Evolutionary conservation across 1,140 invertebrate genomes (phyloP).

Genomic region (Babylonia areolata): DNA sequence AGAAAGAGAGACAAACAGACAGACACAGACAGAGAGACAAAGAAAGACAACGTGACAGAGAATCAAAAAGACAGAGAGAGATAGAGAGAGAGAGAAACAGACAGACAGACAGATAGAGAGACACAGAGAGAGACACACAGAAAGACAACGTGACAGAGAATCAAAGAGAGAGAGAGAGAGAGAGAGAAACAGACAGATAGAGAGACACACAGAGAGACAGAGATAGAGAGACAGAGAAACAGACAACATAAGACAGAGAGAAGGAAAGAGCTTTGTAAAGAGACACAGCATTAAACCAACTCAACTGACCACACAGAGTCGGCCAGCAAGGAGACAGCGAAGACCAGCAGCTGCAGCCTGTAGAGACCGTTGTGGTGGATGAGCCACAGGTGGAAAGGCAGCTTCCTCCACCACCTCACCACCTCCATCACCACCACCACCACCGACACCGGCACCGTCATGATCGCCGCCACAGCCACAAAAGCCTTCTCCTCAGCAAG

Average conservation of each 20-base stretch:
- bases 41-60: no score
- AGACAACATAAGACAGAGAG: background rate
- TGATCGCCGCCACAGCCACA: background rate
- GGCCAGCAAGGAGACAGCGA: conserved; percentile 50
- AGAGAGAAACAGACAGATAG: background rate
- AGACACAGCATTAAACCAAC: background rate
- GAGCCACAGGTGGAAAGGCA: conserved; percentile 22
- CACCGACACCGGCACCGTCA: conserved; percentile 8
- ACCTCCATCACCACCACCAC: background rate
- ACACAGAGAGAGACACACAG: no score
- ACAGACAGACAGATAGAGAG: no score
- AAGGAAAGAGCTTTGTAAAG: background rate
- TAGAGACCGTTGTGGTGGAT: conserved; percentile 55
- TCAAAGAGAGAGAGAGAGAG: background rate
- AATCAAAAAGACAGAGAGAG: no score
- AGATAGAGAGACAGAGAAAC: no score
- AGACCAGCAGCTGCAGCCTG: conserved; percentile 50
- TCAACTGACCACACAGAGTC: conserved; percentile 48
- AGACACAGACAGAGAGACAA: no score
- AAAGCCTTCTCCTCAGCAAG: background rate
- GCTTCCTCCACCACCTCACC: background rate
- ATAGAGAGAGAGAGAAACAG: no score
- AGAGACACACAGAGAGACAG: background rate
- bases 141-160: no score
- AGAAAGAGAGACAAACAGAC: no score